phyloP scores from a whole-genome alignment of 2,888 invertebrate species.

The Sphinx pinastri region DNA sequence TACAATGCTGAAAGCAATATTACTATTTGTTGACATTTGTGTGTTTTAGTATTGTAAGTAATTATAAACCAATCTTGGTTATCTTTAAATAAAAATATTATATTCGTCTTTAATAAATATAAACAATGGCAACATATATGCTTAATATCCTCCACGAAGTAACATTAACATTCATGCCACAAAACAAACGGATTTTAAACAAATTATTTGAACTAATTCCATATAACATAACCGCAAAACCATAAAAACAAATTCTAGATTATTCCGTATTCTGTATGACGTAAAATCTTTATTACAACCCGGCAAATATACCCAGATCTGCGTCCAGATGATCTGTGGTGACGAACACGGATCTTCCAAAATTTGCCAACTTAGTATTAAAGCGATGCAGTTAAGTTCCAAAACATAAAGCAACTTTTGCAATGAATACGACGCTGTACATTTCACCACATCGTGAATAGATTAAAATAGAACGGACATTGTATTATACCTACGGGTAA shows the following conservation, averaged over 20 bases:
- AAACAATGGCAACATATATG: too few relatives aligned
- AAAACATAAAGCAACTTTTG: slow-evolving; percentile 53
- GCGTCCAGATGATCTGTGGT: not conserved
- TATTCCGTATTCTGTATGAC: slow-evolving; percentile 14
- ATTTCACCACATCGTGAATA: slow-evolving; percentile 3
- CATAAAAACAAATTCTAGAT: not conserved
- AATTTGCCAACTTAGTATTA: slow-evolving; percentile 28
- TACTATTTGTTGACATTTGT: not conserved
- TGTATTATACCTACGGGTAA: not conserved
- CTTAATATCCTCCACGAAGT: too few relatives aligned
- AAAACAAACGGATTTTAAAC: not conserved
- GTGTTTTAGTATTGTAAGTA: not conserved
- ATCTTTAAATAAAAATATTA: too few relatives aligned
- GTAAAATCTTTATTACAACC: slow-evolving; percentile 11
- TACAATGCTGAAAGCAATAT: too few relatives aligned
- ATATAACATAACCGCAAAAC: not conserved
- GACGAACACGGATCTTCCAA: slow-evolving; percentile 25
- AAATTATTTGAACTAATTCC: not conserved
- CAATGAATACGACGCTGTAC: slow-evolving; percentile 49
- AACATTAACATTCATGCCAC: too few relatives aligned
- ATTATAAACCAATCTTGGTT: too few relatives aligned
- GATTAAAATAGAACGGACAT: not conserved
- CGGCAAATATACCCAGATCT: slow-evolving; percentile 13
- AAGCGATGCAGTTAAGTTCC: slow-evolving; percentile 27
- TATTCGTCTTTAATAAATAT: too few relatives aligned